These are phyloP conservation scores for Hippopotamus amphibius DNA, from an alignment of 2,113 vertebrate species.

Conservation along the genomic window DNA sequence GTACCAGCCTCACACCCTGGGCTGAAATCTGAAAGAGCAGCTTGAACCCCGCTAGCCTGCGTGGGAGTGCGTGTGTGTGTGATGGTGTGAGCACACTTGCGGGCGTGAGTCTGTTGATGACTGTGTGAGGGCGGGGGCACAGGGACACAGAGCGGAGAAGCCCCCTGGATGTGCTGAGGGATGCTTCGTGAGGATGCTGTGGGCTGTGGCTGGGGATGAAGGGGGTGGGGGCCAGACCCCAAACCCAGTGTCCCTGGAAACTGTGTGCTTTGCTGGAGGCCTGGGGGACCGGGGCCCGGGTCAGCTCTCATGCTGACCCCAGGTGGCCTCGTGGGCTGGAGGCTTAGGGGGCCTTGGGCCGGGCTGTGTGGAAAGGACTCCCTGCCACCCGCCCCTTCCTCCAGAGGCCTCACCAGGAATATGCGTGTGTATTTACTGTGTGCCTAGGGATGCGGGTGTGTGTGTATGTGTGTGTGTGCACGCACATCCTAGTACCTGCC, in stretches of 20 bases:
- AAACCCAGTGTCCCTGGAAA: neutral
- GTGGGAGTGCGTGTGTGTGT: neutral
- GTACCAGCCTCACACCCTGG: neutral
- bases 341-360: neutral
- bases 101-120: neutral
- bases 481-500: too few species aligned
- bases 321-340: neutral
- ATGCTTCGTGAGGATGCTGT: neutral
- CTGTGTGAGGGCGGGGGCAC: neutral
- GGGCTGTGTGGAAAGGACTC: neutral
- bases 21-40: neutral
- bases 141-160: neutral
- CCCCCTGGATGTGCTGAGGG: neutral
- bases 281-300: too few species aligned
- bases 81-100: accelerated
- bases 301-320: too few species aligned
- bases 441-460: accelerated
- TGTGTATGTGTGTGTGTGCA: neutral
- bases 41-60: neutral
- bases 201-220: neutral
- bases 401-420: neutral
- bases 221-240: neutral
- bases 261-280: neutral
- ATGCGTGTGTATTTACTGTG: neutral
- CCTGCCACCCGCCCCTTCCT: accelerated